Base-by-base conservation (phyloP, 2,113 vertebrate species). In the Donacobius atricapilla region DNA sequence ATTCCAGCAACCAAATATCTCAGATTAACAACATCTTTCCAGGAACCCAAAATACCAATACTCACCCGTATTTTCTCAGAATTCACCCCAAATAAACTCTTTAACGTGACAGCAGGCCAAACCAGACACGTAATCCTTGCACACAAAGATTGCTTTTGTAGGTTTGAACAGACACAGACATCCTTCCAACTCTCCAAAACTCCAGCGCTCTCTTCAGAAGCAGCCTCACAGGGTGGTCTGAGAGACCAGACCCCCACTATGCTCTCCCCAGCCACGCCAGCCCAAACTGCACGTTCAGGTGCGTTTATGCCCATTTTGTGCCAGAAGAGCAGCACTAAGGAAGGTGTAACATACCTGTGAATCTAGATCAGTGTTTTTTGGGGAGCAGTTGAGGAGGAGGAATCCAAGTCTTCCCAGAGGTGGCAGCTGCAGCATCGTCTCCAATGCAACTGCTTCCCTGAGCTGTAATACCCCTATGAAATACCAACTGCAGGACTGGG, bases 391-490 rank as follows among this genome's bases (percentile, higher is more conserved):
- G 50, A 70, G 40, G 75, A 89, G 42, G 48, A 70, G 56, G 61
- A 89, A 93, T 91, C 73, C 95, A 80, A 17, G 42, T 87, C 81
- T 93, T 95, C 72, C 76, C 71, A 83, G 64, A 78, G 56, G 66
- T 10, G 19, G 61, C 42, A 90, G 78, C 56, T 71, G 79, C 83
- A n/a, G 2, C 90, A 93, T 93, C 7, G 0, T 81, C 85, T 68
- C 95, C 58, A 71, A 15, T 7, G 61, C 7, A 13, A 12, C 86
- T n/a, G 37, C 31, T 83, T 48, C 69, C 50, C 79, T 84, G 7
- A 69, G 85, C 31, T 3, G 3, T 56, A 90, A 78, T 1, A 31
- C 71, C 78, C 88, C 88, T 89, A 27, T 0, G 7, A 82, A 91
- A 95, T 8, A 72, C 24, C 3, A 0, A 2, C 72, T 39, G 56